Evolutionary conservation across 2,888 invertebrate genomes (phyloP).

Genomic region (Clunio marinus): DNA sequence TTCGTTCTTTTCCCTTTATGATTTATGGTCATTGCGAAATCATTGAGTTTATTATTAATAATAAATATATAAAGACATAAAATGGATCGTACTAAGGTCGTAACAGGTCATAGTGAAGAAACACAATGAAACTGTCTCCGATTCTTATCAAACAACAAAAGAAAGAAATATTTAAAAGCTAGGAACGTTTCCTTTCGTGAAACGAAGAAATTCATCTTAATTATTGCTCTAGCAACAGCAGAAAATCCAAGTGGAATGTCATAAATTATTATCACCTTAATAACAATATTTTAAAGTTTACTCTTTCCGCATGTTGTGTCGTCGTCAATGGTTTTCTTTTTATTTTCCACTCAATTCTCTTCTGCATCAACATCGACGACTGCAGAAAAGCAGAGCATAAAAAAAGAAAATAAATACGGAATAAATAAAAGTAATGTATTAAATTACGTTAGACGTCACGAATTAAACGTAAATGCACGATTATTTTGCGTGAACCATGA

Average conservation of each 20-base stretch:
- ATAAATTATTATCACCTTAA: conserved; percentile 38
- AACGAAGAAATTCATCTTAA: conserved; percentile 9
- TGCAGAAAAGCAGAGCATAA: conserved; percentile 15
- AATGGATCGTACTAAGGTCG: conserved; percentile 12
- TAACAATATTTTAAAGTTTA: conserved; percentile 13
- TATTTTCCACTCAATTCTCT: not conserved
- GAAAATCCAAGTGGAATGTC: conserved; percentile 7
- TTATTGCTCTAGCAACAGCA: not conserved
- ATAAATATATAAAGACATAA: conserved; percentile 25
- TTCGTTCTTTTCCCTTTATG: not conserved
- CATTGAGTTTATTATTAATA: conserved; percentile 24
- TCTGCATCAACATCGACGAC: conserved; percentile 2
- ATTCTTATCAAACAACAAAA: not conserved
- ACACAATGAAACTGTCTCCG: not conserved
- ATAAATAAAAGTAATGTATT: conserved; percentile 39
- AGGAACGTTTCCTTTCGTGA: not conserved
- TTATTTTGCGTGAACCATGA: conserved; percentile 44
- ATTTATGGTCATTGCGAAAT: not conserved
- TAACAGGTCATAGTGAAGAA: not conserved
- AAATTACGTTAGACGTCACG: conserved; percentile 42
- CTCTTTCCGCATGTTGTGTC: conserved; percentile 37
- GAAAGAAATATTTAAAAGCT: not conserved
- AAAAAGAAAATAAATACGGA: conserved; percentile 13
- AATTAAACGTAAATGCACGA: conserved; percentile 43
- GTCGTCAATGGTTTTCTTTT: conserved; percentile 9